Evolutionary conservation across 2,113 vertebrate genomes (phyloP).

Genomic region (Elephas maximus): DNA sequence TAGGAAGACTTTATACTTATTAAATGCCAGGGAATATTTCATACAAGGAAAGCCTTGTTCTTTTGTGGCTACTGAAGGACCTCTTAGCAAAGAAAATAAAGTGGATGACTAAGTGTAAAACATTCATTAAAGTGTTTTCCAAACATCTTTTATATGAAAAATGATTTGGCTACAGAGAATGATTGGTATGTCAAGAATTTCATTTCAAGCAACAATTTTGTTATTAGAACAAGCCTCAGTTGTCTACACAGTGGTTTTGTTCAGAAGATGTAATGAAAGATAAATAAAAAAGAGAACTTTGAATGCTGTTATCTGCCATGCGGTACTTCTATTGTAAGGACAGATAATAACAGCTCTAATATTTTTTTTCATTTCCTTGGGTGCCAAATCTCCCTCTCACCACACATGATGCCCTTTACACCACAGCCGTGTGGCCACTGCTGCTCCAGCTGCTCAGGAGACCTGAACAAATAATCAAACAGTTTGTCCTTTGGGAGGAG

Average conservation of each 20-base stretch:
- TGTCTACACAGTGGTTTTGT: conserved; percentile 87
- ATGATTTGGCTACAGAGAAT: conserved; percentile 86
- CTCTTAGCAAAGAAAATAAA: conserved; percentile 82
- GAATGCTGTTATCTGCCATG: conserved; percentile 86
- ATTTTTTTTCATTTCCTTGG: conserved; percentile 91
- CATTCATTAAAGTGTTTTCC: conserved; percentile 86
- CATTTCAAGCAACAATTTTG: conserved; percentile 88
- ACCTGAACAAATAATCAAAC: conserved; percentile 59
- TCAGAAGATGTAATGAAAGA: conserved; percentile 88
- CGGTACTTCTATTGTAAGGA: conserved; percentile 86
- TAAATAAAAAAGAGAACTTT: conserved; percentile 84
- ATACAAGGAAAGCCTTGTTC: conserved; percentile 42
- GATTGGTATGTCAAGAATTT: conserved; percentile 91
- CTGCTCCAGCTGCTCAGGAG: neutral
- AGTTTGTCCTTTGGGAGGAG: neutral
- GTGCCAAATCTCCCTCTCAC: conserved; percentile 81
- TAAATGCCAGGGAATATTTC: conserved; percentile 35
- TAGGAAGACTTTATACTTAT: conserved; percentile 1
- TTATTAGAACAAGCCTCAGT: conserved; percentile 88
- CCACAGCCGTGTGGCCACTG: conserved; percentile 49
- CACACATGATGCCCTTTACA: conserved; percentile 73
- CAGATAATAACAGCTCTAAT: conserved; percentile 90
- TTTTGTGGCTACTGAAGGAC: conserved; percentile 73
- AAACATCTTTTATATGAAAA: conserved; percentile 84
- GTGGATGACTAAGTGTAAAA: conserved; percentile 83